Evolutionary conservation across 2,797 vertebrate genomes (phyloP), one percentile per base, ranked within the genome.

Genomic region (Pristis pectinata): DNA sequence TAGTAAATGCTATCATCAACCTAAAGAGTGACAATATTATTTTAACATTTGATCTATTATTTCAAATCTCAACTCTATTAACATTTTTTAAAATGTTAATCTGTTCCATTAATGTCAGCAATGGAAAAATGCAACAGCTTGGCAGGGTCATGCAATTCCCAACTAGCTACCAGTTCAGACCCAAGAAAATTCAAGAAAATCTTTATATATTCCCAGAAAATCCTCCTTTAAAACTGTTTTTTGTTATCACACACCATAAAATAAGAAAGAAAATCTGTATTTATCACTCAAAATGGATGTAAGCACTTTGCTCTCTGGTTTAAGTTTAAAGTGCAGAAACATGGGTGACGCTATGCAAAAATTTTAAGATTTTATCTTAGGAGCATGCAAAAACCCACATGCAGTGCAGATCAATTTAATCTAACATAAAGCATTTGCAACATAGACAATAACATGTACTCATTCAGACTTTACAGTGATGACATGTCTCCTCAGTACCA

Each of bases 391-490:
- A 79, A 13, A 79, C 13, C 17, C n/a, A 79, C 77, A 79, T 80
- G 41, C 41, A 67, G 17, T 41, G 37, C 87, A 91, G 56, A 34
- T 34, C 34, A 89, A 61, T 37, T 27, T 3, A 91, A 64, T 67
- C 17, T 7, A 37, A 24, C 87, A 24, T 44, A 67, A 67, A 67
- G 1, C 19, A 67, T 67, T 91, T 24, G 19, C 19, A 67, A 11
- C 17, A 41, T 91, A 67, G 41, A 11, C 87, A 91, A 22, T 67
- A 87, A 67, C 19, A 59, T 3, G 56, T 91, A 24, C 92, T 56
- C 41, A 76, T 74, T 94, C 64, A 93, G 70, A 49, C 70, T 94
- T 94, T 76, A 53, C 27, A 76, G 49, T 76, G 44, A 44, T 94
- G 44, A 17, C 67, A 76, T 72, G 70, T 76, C 70, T 94, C 44